These are phyloP conservation scores for Coelogynopora nodosa DNA, from an alignment of 2,888 invertebrate species.

Conservation along the genomic window DNA sequence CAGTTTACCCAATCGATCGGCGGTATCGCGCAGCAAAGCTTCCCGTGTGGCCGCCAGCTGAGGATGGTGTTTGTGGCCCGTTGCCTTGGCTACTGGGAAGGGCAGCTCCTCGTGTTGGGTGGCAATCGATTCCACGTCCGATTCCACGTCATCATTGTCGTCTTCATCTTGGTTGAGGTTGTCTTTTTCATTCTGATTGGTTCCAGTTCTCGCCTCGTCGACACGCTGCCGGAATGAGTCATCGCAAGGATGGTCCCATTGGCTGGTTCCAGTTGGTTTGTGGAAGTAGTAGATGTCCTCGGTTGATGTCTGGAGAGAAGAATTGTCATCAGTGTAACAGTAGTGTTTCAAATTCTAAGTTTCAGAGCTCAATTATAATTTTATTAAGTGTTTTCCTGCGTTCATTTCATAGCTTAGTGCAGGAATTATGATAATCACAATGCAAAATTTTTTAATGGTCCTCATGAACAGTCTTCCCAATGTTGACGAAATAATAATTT, in stretches of 20 bases:
- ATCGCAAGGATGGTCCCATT: constrained; percentile 91
- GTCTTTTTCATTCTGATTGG: neutral
- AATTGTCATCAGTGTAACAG: too few relatives aligned
- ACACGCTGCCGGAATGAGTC: constrained; percentile 69
- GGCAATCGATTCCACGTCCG: neutral
- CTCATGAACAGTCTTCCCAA: too few relatives aligned
- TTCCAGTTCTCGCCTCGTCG: neutral
- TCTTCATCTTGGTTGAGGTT: too few relatives aligned
- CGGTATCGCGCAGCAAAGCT: neutral
- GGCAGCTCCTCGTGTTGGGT: neutral
- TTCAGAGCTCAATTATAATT: too few relatives aligned
- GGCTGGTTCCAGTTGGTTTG: constrained; percentile 74
- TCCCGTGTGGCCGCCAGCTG: neutral
- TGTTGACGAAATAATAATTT: too few relatives aligned
- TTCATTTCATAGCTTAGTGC: too few relatives aligned
- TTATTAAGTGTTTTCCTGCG: too few relatives aligned
- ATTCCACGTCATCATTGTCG: too few relatives aligned
- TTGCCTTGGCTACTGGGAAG: neutral
- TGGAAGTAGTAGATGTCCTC: constrained; percentile 83
- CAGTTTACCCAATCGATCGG: neutral
- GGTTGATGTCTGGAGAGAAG: constrained; percentile 37
- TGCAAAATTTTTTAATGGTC: too few relatives aligned
- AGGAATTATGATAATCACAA: too few relatives aligned
- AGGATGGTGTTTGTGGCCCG: neutral
- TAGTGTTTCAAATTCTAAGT: too few relatives aligned